A percentile compares a stretch with the other conserved stretches of the same genome.
phyloP scores from a whole-genome alignment of 1,140 invertebrate genomes.

The Wiebesia pumilae region DNA sequence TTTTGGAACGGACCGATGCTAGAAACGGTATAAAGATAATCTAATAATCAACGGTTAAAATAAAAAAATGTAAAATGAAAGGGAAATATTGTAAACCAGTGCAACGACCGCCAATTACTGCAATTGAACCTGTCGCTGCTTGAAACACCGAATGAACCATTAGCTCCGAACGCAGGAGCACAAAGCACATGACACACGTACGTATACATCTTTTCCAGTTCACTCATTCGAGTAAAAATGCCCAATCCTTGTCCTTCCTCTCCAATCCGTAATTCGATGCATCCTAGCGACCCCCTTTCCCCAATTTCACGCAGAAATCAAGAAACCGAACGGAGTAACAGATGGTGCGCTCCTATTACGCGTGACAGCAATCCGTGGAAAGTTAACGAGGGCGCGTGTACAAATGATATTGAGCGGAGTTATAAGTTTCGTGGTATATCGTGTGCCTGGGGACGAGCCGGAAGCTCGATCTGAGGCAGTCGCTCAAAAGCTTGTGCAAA shows the following conservation, averaged over 20 bases:
- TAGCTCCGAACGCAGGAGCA: not conserved
- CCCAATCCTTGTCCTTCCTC: too few relatives aligned
- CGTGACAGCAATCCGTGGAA: not conserved
- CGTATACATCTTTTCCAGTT: not conserved
- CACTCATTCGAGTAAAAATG: not conserved
- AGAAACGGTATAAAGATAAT: not conserved
- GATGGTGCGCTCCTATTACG: not conserved
- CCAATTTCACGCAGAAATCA: conserved; percentile 24
- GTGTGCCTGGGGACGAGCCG: not conserved
- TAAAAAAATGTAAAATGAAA: not conserved
- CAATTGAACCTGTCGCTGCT: not conserved
- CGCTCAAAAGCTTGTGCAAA: not conserved
- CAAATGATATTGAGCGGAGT: not conserved
- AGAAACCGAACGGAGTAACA: not conserved
- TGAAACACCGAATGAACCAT: not conserved
- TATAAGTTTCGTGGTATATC: not conserved
- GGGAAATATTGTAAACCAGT: not conserved
- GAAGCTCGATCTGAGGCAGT: not conserved
- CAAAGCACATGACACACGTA: not conserved
- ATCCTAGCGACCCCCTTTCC: not conserved
- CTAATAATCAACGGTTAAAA: not conserved
- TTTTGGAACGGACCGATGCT: not conserved
- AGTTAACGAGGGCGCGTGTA: not conserved
- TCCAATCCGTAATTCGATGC: not conserved
- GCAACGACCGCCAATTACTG: not conserved